Base-by-base conservation (phyloP, 2,797 vertebrate genomes). In the Glyptemys insculpta region DNA sequence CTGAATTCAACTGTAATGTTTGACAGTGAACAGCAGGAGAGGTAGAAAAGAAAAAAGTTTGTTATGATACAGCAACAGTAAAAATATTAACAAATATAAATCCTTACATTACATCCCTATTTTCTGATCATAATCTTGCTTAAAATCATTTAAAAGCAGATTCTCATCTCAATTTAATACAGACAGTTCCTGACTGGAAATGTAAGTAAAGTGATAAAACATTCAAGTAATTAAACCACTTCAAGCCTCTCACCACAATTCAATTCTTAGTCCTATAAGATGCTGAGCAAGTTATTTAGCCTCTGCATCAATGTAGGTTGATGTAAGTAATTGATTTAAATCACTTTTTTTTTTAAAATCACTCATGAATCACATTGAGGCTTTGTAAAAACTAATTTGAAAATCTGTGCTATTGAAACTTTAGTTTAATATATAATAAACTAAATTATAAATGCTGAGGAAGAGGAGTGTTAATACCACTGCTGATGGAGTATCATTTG, bases 1-100 rank as follows among this genome's bases (percentile, higher is more conserved):
- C 25, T 91, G 95, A 78, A 5, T 90, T 56, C 81, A 34, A 27
- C 89, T 95, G 89, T 47, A 79, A 68, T 3, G 89, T 86, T 83
- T 86, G 34, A 50, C 44, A 87, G 86, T 0, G 3, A 94, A 85
- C 52, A 94, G 85, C 1, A 5, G 88, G 21, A 96, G 11, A 74
- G 94, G 50, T 81, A 83, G 90, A 74, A 91, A 83, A 91, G 5
- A 41, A 78, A 93, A 92, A 78, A 6, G 79, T 50, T 59, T 74
- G 23, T 59, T 31, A 84, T 76, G 37, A 81, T 79, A 91, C 86
- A 94, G 68, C 16, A 85, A 79, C 1, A 2, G 62, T 76, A 89
- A 81, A 65, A 44, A 25, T 57, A 82, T 91, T 94, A 8, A 57
- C 27, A 57, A 94, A 88, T 54, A 80, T 5, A 80, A 54, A 80